Conservation (phyloP, 1,140 invertebrate species). For the Cataglyphis hispanica region DNA sequence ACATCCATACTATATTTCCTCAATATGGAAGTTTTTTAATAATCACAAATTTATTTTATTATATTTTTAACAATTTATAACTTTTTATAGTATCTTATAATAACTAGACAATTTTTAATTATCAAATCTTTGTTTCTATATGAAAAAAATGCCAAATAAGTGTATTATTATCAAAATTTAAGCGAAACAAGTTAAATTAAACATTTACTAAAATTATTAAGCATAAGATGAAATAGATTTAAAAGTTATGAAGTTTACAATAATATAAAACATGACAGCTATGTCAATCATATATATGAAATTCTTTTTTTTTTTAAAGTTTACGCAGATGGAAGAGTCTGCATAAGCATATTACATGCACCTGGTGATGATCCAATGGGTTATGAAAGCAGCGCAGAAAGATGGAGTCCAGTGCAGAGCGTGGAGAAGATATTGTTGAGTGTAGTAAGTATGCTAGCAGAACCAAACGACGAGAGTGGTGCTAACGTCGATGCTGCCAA, state of each 20-base stretch:
- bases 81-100: too few relatives aligned
- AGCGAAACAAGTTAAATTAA: too few relatives aligned
- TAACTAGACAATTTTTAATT: too few relatives aligned
- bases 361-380: conserved; percentile 99
- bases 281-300: not conserved
- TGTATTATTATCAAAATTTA: too few relatives aligned
- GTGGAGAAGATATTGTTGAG: conserved; percentile 99
- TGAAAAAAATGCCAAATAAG: too few relatives aligned
- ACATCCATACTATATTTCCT: too few relatives aligned
- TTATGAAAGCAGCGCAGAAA: conserved; percentile 98
- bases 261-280: not conserved
- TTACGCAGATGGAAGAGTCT: conserved; percentile 98
- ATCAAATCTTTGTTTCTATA: too few relatives aligned
- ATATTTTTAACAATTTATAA: too few relatives aligned
- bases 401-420: conserved; percentile 99
- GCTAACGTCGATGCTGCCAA: conserved; percentile 99
- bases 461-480: conserved; percentile 99
- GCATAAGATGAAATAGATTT: not conserved
- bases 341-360: conserved; percentile 99
- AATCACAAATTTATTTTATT: too few relatives aligned
- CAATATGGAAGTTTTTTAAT: too few relatives aligned
- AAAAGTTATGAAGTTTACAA: not conserved
- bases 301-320: conserved; percentile 87
- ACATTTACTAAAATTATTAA: conserved; percentile 1
- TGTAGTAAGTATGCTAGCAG: conserved; percentile 99